These are phyloP conservation scores for Spea multiplicata DNA, from an alignment of 2,113 vertebrate species.

Conservation along the genomic window DNA sequence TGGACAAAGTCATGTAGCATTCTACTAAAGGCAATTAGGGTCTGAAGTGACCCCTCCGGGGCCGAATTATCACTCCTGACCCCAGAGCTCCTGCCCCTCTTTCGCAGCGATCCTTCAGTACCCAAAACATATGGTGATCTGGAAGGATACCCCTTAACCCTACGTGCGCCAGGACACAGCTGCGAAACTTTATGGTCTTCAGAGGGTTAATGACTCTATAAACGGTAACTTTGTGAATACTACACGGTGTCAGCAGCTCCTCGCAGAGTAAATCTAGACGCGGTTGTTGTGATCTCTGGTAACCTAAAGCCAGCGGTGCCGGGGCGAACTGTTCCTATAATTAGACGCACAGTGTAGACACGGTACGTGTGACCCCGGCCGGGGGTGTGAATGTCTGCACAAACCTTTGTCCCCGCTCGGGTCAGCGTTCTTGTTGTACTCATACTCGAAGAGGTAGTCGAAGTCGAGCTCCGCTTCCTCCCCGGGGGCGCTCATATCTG, in stretches of 20 bases:
- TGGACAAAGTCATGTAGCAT: too few relatives aligned
- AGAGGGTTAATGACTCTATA: too few relatives aligned
- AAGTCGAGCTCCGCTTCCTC: constrained; percentile 84
- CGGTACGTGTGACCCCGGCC: too few relatives aligned
- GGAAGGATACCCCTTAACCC: not conserved
- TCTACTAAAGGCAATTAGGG: too few relatives aligned
- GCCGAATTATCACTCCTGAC: too few relatives aligned
- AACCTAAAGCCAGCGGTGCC: too few relatives aligned
- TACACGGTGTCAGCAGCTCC: not conserved
- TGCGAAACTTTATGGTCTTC: too few relatives aligned
- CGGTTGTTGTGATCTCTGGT: too few relatives aligned
- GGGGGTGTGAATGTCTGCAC: constrained; percentile 51
- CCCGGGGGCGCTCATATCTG: constrained; percentile 74
- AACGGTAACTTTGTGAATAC: not conserved
- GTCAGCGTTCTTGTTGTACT: constrained; percentile 73
- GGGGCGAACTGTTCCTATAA: too few relatives aligned
- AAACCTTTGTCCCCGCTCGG: constrained; percentile 66
- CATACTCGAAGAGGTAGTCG: constrained; percentile 83
- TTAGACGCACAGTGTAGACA: too few relatives aligned
- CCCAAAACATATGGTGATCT: not conserved
- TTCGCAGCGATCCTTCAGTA: not conserved
- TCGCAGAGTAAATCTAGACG: not conserved
- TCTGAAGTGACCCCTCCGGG: not conserved
- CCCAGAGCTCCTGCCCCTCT: not conserved
- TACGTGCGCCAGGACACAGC: not conserved